Evolutionary conservation across 53 echinoderm and acorn worm genomes (phyloP), one percentile per base, ranked within the genome.

Genomic region (Paelopatides confundens): DNA sequence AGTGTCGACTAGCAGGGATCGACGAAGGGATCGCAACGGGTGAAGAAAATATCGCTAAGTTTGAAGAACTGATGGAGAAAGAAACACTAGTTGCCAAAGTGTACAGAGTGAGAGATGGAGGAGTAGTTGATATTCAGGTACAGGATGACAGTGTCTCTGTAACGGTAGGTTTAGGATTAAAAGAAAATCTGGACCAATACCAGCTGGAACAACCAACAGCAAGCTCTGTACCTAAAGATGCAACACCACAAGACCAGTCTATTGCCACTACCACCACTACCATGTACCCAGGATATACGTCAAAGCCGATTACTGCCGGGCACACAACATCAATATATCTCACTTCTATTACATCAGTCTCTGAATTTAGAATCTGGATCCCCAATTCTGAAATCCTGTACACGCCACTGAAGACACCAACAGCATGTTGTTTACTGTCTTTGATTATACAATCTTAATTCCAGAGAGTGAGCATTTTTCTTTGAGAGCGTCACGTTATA

Each of bases 1-100:
- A 84, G 13, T 93, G 99, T 69, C 38, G 87, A 17, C 74, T 99
- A 10, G 85, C 90, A 21, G 95, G 99, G 28, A 90, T 94, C 65
- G 81, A 87, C 15, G 48, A 81, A 83, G 37, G 23, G 26, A 32
- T 23, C 1, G 27, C 91, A 4, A 32, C 27, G 31, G 50, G 76
- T 40, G 91, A 91, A 26, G 28, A 52, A 14, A 84, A 76, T 0
- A 63, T 87, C 64, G 83, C 71, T 11, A 85, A 85, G 66, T 91
- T 94, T 88, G 88, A 94, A 46, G 85, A 85, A n/a, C 38, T 79
- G 81, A 85, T 94, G 77, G 85, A 88, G 33, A 86, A 88, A 63
- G 91, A 94, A 63, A 48, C 69, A 0, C 38, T 94, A 63, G 69
- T 31, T 27, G 91, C 86, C 13, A 84, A 94, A 66, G 84, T 94